These are phyloP conservation scores for Gopherus evgoodei DNA, from an alignment of 2,113 vertebrate species.

Conservation along the genomic window DNA sequence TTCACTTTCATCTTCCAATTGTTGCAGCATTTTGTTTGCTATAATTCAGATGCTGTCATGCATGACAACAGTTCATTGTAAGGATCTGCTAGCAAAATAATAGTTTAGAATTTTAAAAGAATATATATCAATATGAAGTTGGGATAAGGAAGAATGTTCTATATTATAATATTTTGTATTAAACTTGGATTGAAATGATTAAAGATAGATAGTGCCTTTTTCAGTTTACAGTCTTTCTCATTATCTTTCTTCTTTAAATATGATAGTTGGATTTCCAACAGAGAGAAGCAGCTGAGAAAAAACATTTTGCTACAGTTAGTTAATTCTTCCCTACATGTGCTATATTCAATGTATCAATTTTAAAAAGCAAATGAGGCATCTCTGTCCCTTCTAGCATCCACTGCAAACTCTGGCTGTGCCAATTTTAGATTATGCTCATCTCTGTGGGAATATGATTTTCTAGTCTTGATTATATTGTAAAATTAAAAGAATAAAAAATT, in stretches of 20 bases:
- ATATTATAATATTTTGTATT: slow-evolving; percentile 46
- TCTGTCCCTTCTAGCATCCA: slow-evolving; percentile 67
- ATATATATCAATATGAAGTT: slow-evolving; percentile 13
- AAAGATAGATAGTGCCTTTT: slow-evolving; percentile 57
- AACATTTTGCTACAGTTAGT: slow-evolving; percentile 83
- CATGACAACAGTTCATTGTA: neutral
- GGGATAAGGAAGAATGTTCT: neutral
- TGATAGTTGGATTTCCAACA: slow-evolving; percentile 77
- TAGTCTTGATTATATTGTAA: slow-evolving; percentile 76
- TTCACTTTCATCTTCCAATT: neutral
- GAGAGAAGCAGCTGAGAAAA: slow-evolving; percentile 78
- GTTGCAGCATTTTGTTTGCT: neutral
- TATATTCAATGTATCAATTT: slow-evolving; percentile 79
- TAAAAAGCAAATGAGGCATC: slow-evolving; percentile 80
- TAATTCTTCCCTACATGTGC: slow-evolving; percentile 83
- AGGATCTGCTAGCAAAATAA: neutral
- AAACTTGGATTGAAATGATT: slow-evolving; percentile 58
- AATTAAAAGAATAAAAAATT: slow-evolving; percentile 72
- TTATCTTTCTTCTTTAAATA: slow-evolving; percentile 73
- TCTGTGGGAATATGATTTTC: slow-evolving; percentile 68
- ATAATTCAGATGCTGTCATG: neutral
- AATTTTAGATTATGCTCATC: slow-evolving; percentile 70
- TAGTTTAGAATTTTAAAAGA: slow-evolving; percentile 1
- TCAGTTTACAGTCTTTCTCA: slow-evolving; percentile 69
- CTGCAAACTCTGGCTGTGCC: slow-evolving; percentile 68